phyloP scores from a whole-genome alignment of 2,888 invertebrate species.

The Adelognathus sp. region DNA sequence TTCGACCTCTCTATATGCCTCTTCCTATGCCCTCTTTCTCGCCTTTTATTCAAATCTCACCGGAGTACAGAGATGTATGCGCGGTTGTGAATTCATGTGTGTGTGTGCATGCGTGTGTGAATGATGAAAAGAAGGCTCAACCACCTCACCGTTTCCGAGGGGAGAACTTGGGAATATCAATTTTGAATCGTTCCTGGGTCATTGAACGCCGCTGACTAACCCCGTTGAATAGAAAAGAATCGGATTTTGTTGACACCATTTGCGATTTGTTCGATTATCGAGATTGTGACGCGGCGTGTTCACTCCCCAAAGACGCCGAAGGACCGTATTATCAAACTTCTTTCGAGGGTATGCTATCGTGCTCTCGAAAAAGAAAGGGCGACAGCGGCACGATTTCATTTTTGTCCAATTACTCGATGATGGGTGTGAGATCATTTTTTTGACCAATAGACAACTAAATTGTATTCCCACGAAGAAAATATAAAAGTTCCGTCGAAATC shows the following conservation, averaged over 20 bases:
- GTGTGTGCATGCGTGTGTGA: neutral
- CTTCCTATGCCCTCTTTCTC: conserved; percentile 12
- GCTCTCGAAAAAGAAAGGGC: neutral
- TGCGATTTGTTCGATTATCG: neutral
- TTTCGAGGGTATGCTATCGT: neutral
- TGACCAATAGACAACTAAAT: neutral
- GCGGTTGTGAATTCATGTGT: too few species aligned
- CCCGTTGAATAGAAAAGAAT: neutral
- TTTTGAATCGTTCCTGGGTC: conserved; percentile 34
- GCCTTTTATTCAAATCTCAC: conserved; percentile 33
- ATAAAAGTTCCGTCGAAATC: too few species aligned
- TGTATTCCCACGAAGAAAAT: too few species aligned
- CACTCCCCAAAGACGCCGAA: neutral
- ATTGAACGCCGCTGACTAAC: conserved; percentile 32
- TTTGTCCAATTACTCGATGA: too few species aligned
- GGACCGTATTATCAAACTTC: neutral
- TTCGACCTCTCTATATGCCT: conserved; percentile 18
- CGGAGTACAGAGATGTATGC: conserved; percentile 32
- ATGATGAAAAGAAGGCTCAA: conserved; percentile 12
- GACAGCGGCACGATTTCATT: neutral
- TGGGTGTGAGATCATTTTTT: too few species aligned
- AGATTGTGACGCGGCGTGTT: neutral
- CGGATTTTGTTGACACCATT: neutral
- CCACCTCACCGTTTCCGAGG: neutral
- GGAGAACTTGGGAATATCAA: conserved; percentile 24